Conservation (phyloP, 2,888 invertebrate genomes). For the Prostheceraeus crozeri region DNA sequence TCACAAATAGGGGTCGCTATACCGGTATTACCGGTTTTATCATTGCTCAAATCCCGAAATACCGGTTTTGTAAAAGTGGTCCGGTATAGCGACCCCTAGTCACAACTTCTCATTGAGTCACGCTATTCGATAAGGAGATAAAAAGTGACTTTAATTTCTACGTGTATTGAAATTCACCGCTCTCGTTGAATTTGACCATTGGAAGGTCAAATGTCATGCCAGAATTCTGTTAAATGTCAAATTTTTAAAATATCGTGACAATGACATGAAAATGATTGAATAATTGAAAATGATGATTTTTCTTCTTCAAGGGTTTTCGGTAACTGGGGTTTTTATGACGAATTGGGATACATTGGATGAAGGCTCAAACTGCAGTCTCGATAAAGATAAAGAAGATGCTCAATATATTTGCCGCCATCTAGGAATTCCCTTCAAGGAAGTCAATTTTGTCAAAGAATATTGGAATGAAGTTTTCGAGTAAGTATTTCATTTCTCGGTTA, state of each 20-base stretch:
- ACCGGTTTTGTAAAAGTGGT: too few species aligned
- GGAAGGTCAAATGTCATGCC: too few species aligned
- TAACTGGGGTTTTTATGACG: slow-evolving; percentile 81
- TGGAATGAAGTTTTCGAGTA: slow-evolving; percentile 62
- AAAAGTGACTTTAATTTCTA: too few species aligned
- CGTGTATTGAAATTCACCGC: too few species aligned
- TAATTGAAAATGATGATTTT: not conserved
- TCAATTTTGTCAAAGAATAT: slow-evolving; percentile 77
- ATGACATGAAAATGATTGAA: not conserved
- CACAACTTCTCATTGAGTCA: too few species aligned
- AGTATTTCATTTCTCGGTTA: slow-evolving; percentile 41
- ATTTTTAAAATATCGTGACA: slow-evolving; percentile 23
- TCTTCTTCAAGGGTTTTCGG: slow-evolving; percentile 65
- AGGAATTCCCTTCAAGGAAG: slow-evolving; percentile 69
- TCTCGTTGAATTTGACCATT: too few species aligned
- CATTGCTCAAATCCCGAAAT: too few species aligned
- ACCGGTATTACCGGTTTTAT: too few species aligned
- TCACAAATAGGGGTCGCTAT: too few species aligned
- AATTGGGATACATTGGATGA: slow-evolving; percentile 91
- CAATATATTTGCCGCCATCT: slow-evolving; percentile 70
- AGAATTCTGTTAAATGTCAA: too few species aligned
- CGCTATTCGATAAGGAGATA: too few species aligned
- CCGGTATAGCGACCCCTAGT: too few species aligned
- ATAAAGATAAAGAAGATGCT: slow-evolving; percentile 78
- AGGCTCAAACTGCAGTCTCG: slow-evolving; percentile 71